Conservation (phyloP, 2,888 invertebrate species). For the Scaptomyza tumidula region DNA sequence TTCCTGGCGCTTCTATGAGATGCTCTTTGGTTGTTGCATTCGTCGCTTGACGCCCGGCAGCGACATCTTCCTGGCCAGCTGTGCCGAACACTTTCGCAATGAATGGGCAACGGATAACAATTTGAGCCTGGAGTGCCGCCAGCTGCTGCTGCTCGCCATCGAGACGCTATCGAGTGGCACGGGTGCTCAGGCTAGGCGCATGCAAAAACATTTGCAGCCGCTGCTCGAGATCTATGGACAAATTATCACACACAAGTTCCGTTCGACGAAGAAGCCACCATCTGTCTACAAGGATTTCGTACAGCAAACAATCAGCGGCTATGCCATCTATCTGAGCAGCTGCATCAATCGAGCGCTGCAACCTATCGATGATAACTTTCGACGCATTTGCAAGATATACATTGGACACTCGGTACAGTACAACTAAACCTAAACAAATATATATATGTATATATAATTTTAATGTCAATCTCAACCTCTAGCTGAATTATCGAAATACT, state of each 20-base stretch:
- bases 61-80: conserved; percentile 69
- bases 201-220: conserved; percentile 65
- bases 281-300: conserved; percentile 77
- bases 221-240: conserved; percentile 58
- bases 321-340: conserved; percentile 56
- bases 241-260: conserved; percentile 50
- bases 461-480: too few relatives aligned
- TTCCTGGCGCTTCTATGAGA: conserved; percentile 76
- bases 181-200: conserved; percentile 58
- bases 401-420: conserved; percentile 79
- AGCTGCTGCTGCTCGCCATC: conserved; percentile 72
- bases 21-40: conserved; percentile 71
- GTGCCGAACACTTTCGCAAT: conserved; percentile 46
- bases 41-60: conserved; percentile 61
- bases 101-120: conserved; percentile 36
- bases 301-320: conserved; percentile 65
- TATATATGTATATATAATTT: too few relatives aligned
- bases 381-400: conserved; percentile 82
- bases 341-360: conserved; percentile 50
- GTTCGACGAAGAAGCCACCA: conserved; percentile 47
- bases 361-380: conserved; percentile 76
- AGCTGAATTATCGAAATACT: conserved; percentile 71
- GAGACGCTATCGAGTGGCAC: conserved; percentile 66
- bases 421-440: too few relatives aligned
- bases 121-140: conserved; percentile 53